Percentiles rank a stretch among this genome's conserved stretches.
Conservation (phyloP, 2,888 invertebrate genomes). For the Arctia plantaginis region DNA sequence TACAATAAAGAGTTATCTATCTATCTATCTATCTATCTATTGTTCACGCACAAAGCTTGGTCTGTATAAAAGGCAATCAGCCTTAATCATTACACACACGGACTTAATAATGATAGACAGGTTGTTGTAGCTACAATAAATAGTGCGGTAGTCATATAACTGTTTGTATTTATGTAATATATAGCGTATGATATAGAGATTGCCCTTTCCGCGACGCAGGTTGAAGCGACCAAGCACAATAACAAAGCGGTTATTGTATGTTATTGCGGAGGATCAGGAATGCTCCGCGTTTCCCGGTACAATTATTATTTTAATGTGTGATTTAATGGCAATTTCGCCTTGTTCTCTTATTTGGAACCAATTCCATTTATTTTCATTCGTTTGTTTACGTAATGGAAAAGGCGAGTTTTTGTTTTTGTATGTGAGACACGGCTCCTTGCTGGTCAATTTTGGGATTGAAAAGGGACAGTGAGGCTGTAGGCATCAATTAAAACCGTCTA, state of each 20-base stretch:
- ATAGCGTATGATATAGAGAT: background rate
- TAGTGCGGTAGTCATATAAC: background rate
- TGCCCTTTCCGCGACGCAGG: background rate
- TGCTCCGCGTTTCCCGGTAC: background rate
- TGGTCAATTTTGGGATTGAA: background rate
- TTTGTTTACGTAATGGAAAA: constrained; percentile 4
- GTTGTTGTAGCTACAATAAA: background rate
- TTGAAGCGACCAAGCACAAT: background rate
- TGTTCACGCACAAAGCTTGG: background rate
- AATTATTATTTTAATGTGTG: constrained; percentile 19
- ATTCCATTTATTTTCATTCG: background rate
- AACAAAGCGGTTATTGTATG: constrained; percentile 10
- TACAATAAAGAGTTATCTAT: too few species aligned
- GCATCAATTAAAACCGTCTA: constrained; percentile 9
- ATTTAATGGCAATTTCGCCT: constrained; percentile 16
- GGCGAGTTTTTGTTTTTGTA: background rate
- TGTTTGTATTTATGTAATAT: background rate
- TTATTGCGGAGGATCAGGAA: constrained; percentile 7
- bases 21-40: too few species aligned
- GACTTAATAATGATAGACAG: background rate
- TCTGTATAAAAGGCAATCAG: too few species aligned
- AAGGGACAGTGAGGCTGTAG: background rate
- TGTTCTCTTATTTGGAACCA: background rate
- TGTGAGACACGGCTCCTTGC: background rate
- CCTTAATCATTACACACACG: background rate